These are phyloP conservation scores for Lottia scabra DNA, from an alignment of 2,888 invertebrate genomes.

Conservation along the genomic window DNA sequence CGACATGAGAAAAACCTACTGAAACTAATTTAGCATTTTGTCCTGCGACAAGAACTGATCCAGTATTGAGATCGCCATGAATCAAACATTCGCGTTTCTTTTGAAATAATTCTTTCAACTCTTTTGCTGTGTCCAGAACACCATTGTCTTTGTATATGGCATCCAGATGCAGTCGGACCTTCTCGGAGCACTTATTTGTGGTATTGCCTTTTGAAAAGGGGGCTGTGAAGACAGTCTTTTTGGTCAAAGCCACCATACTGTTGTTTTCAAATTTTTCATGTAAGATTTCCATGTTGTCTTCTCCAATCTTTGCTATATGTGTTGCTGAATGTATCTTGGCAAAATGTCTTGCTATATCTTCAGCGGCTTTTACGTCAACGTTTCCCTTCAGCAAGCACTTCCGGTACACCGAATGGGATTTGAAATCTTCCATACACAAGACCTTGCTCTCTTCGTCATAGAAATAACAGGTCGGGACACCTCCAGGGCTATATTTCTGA, in stretches of 20 bases:
- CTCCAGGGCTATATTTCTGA: constrained; percentile 35
- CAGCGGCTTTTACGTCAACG: constrained; percentile 30
- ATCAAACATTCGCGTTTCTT: constrained; percentile 52
- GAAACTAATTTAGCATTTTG: constrained; percentile 42
- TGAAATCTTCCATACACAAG: constrained; percentile 49
- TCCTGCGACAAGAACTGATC: constrained; percentile 46
- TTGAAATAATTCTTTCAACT: constrained; percentile 42
- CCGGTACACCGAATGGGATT: constrained; percentile 32
- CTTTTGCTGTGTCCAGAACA: constrained; percentile 34
- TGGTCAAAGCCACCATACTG: constrained; percentile 37
- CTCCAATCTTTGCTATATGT: constrained; percentile 34
- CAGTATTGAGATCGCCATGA: constrained; percentile 56
- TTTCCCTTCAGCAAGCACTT: constrained; percentile 36
- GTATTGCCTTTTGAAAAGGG: constrained; percentile 39
- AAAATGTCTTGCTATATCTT: constrained; percentile 37
- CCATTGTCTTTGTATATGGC: constrained; percentile 37
- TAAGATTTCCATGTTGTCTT: constrained; percentile 29
- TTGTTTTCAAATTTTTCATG: constrained; percentile 41
- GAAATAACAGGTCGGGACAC: constrained; percentile 40
- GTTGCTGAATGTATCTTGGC: constrained; percentile 41
- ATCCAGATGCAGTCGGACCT: constrained; percentile 33
- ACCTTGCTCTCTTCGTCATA: constrained; percentile 28
- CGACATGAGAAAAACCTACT: constrained; percentile 48
- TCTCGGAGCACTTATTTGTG: constrained; percentile 40
- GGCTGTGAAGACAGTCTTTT: constrained; percentile 43